Conservation (phyloP, 2,797 vertebrate genomes). For the Ambastaia sidthimunki region DNA sequence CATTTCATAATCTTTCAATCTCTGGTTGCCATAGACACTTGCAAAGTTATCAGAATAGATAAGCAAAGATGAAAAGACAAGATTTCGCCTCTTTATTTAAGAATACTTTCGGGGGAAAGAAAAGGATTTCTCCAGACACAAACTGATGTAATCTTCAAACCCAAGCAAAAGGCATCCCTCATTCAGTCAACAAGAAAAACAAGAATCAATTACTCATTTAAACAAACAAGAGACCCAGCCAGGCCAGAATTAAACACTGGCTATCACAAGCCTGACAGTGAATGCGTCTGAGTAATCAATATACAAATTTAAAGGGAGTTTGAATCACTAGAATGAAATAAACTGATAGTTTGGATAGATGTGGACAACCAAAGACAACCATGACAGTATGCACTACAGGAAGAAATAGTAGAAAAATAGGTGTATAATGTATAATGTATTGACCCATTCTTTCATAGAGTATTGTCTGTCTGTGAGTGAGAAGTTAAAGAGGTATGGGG, state of each 20-base stretch:
- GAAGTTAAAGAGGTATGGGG: constrained; percentile 19
- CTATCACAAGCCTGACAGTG: not conserved
- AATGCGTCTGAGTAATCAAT: not conserved
- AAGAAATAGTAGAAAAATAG: not conserved
- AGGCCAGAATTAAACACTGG: not conserved
- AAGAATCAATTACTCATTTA: constrained; percentile 20
- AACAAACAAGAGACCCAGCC: not conserved
- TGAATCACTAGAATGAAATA: not conserved
- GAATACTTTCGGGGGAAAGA: not conserved
- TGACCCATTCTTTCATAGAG: constrained; percentile 7
- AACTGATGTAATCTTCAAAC: constrained; percentile 35
- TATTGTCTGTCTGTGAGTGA: not conserved
- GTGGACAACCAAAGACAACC: not conserved
- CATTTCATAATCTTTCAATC: constrained; percentile 17
- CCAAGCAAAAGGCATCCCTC: not conserved
- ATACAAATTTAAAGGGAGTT: not conserved
- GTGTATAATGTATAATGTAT: not conserved
- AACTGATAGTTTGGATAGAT: not conserved
- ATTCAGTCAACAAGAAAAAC: constrained; percentile 12
- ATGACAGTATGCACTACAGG: not conserved
- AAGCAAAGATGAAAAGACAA: constrained; percentile 29
- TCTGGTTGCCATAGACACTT: constrained; percentile 32
- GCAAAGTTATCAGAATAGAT: constrained; percentile 16
- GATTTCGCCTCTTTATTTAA: not conserved
- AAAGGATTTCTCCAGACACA: not conserved